Conservation (phyloP, 2,113 vertebrate species). For the Prionailurus bengalensis region DNA sequence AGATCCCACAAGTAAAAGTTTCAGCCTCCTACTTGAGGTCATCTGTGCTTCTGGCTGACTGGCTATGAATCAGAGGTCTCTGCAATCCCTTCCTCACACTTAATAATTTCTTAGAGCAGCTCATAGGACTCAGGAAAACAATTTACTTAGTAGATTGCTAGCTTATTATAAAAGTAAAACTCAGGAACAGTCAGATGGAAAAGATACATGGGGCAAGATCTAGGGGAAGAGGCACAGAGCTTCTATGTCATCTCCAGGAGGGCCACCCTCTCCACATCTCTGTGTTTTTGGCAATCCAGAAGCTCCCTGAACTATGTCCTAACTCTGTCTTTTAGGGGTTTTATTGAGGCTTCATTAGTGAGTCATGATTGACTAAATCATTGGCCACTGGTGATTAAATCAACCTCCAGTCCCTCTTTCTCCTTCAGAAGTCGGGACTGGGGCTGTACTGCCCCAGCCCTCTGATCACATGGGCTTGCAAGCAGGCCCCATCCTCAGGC, state of each 20-base stretch:
- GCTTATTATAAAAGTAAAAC: background rate
- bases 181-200: background rate
- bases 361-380: background rate
- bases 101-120: background rate
- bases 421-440: background rate
- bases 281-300: background rate
- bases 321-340: background rate
- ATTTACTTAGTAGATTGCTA: background rate
- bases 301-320: background rate
- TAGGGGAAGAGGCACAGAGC: background rate
- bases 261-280: background rate
- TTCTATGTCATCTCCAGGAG: background rate
- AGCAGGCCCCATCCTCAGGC: background rate
- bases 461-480: background rate
- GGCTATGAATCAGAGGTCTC: background rate
- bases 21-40: background rate
- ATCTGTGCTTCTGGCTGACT: background rate
- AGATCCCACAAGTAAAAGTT: background rate
- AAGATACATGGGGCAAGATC: background rate
- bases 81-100: background rate
- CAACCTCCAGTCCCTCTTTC: background rate
- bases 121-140: background rate
- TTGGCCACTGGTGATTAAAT: background rate
- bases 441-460: background rate
- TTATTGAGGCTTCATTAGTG: background rate